Percentiles rank a stretch among this genome's conserved stretches.
phyloP scores from a whole-genome alignment of 2,113 vertebrate species.

The Proteles cristata region DNA sequence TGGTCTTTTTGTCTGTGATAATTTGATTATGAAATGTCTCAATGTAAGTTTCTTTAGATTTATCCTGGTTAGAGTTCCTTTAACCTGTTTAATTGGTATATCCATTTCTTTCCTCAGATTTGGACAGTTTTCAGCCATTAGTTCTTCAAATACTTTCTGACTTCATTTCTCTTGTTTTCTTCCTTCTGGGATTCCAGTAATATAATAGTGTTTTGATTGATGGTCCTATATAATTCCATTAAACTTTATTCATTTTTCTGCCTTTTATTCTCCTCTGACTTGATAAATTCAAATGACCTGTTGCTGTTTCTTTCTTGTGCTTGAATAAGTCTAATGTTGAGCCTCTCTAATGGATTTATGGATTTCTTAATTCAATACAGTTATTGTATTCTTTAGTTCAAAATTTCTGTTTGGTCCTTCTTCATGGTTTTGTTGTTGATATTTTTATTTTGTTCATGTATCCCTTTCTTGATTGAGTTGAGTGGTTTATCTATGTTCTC shows the following conservation, averaged over 20 bases:
- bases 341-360: neutral
- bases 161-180: neutral
- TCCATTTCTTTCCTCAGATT: neutral
- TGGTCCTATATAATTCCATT: neutral
- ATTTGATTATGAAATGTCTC: neutral
- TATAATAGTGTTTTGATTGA: neutral
- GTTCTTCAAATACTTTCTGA: neutral
- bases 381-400: neutral
- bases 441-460: neutral
- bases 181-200: neutral
- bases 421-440: neutral
- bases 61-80: neutral
- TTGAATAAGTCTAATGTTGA: neutral
- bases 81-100: neutral
- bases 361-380: neutral
- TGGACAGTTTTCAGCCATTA: neutral
- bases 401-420: neutral
- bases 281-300: neutral
- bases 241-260: neutral
- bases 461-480: neutral
- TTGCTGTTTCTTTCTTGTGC: neutral
- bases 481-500: neutral
- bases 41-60: neutral
- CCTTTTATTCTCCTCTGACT: neutral
- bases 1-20: neutral